These are phyloP conservation scores for Octodon degus DNA, from an alignment of 2,113 vertebrate genomes.

Conservation along the genomic window DNA sequence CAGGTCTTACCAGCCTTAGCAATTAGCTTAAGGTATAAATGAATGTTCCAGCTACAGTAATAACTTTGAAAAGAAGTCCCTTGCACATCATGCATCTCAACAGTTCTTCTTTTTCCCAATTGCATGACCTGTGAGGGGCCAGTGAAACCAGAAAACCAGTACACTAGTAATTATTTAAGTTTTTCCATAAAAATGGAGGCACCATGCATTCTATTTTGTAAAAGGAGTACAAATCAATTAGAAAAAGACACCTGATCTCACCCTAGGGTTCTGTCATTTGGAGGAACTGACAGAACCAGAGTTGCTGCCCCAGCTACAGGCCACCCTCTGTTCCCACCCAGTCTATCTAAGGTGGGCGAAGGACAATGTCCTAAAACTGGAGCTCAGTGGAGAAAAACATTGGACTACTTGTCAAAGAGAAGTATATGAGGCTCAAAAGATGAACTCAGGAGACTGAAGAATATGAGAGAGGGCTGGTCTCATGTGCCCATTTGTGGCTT, in stretches of 20 bases:
- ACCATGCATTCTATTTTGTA: not conserved
- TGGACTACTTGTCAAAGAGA: not conserved
- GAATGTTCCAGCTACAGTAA: not conserved
- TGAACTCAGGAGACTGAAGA: not conserved
- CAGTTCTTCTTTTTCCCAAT: not conserved
- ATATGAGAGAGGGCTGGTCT: not conserved
- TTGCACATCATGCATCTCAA: not conserved
- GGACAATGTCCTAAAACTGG: not conserved
- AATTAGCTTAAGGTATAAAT: not conserved
- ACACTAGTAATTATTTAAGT: not conserved
- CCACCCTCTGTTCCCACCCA: not conserved
- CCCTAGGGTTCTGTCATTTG: not conserved
- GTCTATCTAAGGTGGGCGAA: not conserved
- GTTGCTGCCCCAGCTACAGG: not conserved
- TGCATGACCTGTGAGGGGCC: not conserved
- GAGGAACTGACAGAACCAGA: not conserved
- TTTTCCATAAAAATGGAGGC: not conserved
- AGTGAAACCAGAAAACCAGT: not conserved
- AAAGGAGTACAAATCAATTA: not conserved
- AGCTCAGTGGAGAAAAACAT: not conserved
- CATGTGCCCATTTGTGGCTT: not conserved
- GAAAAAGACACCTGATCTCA: not conserved
- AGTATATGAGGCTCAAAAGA: not conserved
- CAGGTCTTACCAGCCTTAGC: not conserved
- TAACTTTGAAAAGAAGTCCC: not conserved